phyloP scores from a whole-genome alignment of 2,888 invertebrate species.

The Brachynemurus nebulosus region DNA sequence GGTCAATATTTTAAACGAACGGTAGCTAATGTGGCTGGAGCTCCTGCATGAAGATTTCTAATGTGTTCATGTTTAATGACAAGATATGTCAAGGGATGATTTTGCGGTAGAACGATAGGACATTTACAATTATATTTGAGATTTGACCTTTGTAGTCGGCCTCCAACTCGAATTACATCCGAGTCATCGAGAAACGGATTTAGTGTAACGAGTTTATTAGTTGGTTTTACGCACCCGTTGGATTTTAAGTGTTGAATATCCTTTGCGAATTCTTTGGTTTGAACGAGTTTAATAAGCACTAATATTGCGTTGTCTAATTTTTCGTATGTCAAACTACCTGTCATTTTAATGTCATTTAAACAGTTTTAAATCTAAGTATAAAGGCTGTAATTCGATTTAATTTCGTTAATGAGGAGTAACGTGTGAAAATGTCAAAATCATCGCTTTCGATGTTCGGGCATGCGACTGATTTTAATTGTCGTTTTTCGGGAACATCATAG shows the following conservation, averaged over 20 bases:
- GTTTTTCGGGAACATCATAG: no score
- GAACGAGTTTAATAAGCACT: constrained; percentile 4
- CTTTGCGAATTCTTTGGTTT: no score
- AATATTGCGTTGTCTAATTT: background rate
- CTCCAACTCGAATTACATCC: constrained; percentile 12
- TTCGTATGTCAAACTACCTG: background rate
- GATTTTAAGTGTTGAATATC: no score
- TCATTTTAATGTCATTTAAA: background rate
- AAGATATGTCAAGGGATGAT: constrained; percentile 10
- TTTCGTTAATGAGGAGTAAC: constrained; percentile 1
- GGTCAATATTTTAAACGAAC: constrained; percentile 14
- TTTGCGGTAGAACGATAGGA: constrained; percentile 11
- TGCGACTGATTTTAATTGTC: no score
- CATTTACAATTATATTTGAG: constrained; percentile 12
- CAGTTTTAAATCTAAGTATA: constrained; percentile 6
- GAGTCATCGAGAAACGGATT: no score
- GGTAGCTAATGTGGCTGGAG: constrained; percentile 11
- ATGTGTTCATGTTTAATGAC: constrained; percentile 16
- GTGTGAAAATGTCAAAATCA: background rate
- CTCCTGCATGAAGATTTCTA: constrained; percentile 15
- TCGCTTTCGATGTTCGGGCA: no score
- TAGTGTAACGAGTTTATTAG: no score
- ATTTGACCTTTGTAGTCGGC: constrained; percentile 10
- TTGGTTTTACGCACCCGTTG: no score
- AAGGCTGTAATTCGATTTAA: constrained; percentile 5